These are phyloP conservation scores for Brachylomia viminalis DNA, from an alignment of 2,888 invertebrate species.

Conservation along the genomic window DNA sequence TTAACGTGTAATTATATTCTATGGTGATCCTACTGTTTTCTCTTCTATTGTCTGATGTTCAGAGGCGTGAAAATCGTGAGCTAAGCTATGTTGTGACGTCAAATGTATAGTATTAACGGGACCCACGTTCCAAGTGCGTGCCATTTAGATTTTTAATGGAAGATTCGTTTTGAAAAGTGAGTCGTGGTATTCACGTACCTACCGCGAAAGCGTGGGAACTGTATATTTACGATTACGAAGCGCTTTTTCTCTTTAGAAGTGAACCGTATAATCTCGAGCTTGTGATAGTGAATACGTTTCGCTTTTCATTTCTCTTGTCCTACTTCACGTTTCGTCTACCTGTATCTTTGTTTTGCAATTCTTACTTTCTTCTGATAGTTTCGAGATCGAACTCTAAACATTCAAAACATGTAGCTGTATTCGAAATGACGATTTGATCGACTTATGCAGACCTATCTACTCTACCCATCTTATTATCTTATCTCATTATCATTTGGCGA, in stretches of 20 bases:
- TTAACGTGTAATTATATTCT: conserved; percentile 78
- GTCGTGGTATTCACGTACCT: neutral
- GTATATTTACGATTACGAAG: conserved; percentile 29
- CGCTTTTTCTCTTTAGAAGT: conserved; percentile 63
- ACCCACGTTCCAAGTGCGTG: conserved; percentile 6
- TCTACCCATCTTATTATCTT: neutral
- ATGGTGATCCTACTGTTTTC: conserved; percentile 82
- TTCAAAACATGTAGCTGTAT: neutral
- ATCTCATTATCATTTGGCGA: neutral
- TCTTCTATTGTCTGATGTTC: conserved; percentile 86
- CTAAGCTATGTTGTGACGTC: conserved; percentile 60
- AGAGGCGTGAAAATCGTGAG: conserved; percentile 81
- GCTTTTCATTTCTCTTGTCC: conserved; percentile 64
- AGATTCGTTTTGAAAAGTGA: conserved; percentile 39
- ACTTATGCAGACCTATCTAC: neutral
- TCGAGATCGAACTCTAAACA: neutral
- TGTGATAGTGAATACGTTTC: conserved; percentile 41
- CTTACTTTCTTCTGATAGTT: conserved; percentile 33
- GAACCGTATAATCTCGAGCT: conserved; percentile 67
- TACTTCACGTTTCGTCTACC: conserved; percentile 40
- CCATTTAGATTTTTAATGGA: conserved; percentile 19
- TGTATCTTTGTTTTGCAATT: conserved; percentile 26
- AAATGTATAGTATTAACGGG: conserved; percentile 29
- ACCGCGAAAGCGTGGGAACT: conserved; percentile 64
- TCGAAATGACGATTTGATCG: neutral